Evolutionary conservation across 2,888 invertebrate species (phyloP).

Genomic region (Ormyrus nitidulus): DNA sequence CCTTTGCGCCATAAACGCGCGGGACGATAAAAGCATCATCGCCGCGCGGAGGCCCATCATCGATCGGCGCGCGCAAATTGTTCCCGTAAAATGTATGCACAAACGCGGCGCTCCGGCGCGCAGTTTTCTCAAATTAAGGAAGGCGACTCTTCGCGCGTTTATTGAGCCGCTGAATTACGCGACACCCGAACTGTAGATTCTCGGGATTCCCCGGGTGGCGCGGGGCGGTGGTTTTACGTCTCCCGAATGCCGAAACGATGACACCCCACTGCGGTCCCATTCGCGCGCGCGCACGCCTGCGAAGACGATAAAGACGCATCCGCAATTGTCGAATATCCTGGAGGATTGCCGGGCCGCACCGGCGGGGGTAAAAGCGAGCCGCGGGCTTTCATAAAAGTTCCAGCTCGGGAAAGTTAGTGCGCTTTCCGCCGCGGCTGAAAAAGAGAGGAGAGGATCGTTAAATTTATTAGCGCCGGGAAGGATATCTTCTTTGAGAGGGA

Average conservation of each 20-base stretch:
- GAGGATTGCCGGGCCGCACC: too few species aligned
- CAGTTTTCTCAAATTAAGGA: not conserved
- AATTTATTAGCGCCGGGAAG: too few species aligned
- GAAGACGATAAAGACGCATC: not conserved
- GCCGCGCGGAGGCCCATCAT: too few species aligned
- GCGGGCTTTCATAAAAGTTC: too few species aligned
- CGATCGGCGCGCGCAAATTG: conserved; percentile 11
- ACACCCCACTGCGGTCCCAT: not conserved
- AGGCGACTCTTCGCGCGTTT: not conserved
- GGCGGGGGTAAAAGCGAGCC: too few species aligned
- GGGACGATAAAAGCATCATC: too few species aligned
- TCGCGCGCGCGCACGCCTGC: not conserved
- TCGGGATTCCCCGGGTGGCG: not conserved
- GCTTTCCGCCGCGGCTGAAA: too few species aligned
- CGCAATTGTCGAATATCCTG: not conserved
- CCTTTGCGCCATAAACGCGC: too few species aligned
- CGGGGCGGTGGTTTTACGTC: not conserved
- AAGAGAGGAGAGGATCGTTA: too few species aligned
- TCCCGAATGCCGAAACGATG: conserved; percentile 16
- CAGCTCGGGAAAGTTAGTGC: too few species aligned
- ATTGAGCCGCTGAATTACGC: not conserved
- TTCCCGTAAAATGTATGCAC: conserved; percentile 7
- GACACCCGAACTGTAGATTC: not conserved
- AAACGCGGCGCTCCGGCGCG: not conserved
- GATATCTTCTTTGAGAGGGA: too few species aligned